Evolutionary conservation across 2,888 invertebrate genomes (phyloP), one percentile per base, ranked within the genome.

Genomic region (Lasioglossum oenotherae): DNA sequence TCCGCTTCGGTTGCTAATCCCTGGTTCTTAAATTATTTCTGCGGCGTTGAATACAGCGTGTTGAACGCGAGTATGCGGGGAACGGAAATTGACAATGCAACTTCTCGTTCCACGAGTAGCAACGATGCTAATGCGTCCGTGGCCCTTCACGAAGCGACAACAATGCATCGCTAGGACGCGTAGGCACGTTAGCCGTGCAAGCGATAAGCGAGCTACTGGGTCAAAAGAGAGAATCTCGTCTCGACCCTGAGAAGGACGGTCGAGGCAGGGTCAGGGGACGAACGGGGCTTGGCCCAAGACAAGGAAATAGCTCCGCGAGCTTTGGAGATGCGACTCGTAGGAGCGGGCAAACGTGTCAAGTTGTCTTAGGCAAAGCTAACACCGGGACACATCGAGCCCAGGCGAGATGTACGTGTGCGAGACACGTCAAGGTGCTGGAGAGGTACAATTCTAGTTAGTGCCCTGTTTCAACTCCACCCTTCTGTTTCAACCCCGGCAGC

Each of bases 301-400:
- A 87, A 80, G 85, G 86, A 89, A 90, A 91, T 87, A 79, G 88
- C 87, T 86, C 84, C 82, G 75, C 69, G 87, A 86, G 86, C 87
- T 81, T 86, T 71, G 74, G 78, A 82, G 85, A 80, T 80, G 73
- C 85, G 73, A 87, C 85, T 83, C 84, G 85, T 87, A 80, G 88
- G 84, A 85, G 80, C 82, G 74, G 90, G 89, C 86, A 91, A 93
- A 92, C 91, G 92, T 93, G 93, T 93, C 93, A 93, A 93, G 93
- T 93, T 93, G 93, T 92, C 93, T 93, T 91, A 90, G 91, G 91
- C 89, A 91, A 91, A 92, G 90, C 92, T 90, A 92, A 92, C 92
- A 92, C 81, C 76, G 85, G 78, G 71, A 81, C 77, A 86, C 84
- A 77, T 80, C 73, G 73, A 67, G 73, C 60, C 12, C 5, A 5